Percentiles rank a stretch among this genome's conserved stretches.
These are phyloP conservation scores for Danaus chrysippus DNA, from an alignment of 2,888 invertebrate genomes.

Conservation along the genomic window DNA sequence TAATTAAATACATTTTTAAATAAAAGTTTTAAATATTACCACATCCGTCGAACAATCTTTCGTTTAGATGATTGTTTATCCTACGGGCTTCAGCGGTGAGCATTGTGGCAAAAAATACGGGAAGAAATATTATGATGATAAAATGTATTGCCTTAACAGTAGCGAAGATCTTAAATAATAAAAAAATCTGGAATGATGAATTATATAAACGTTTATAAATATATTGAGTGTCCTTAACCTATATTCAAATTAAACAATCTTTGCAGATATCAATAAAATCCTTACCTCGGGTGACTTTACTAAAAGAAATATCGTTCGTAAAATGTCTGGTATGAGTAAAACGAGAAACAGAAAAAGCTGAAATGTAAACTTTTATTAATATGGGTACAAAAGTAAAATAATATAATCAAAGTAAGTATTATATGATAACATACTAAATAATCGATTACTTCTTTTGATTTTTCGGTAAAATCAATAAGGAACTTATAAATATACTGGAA, in stretches of 20 bases:
- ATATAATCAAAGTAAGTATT: neutral
- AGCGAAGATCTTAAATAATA: neutral
- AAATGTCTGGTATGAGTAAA: too few species aligned
- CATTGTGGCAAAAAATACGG: conserved; percentile 12
- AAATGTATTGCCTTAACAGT: conserved; percentile 12
- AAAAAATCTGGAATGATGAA: conserved; percentile 9
- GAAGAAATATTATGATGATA: conserved; percentile 12
- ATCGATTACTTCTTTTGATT: conserved; percentile 14
- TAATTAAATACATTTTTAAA: neutral
- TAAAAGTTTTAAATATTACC: neutral
- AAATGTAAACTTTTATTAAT: neutral
- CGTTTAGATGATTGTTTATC: conserved; percentile 16
- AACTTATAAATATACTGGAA: conserved; percentile 20
- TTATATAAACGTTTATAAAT: neutral
- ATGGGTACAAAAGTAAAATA: neutral
- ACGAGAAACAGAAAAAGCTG: neutral
- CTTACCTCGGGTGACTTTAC: too few species aligned
- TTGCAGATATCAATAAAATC: too few species aligned
- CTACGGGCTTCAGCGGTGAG: conserved; percentile 13
- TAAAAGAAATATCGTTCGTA: too few species aligned
- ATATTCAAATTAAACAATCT: too few species aligned
- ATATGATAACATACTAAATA: conserved; percentile 10
- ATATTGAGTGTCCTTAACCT: neutral
- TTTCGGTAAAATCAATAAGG: conserved; percentile 16
- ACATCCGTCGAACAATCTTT: conserved; percentile 16